phyloP scores from a whole-genome alignment of 2,113 vertebrate species.

The Notechis scutatus region DNA sequence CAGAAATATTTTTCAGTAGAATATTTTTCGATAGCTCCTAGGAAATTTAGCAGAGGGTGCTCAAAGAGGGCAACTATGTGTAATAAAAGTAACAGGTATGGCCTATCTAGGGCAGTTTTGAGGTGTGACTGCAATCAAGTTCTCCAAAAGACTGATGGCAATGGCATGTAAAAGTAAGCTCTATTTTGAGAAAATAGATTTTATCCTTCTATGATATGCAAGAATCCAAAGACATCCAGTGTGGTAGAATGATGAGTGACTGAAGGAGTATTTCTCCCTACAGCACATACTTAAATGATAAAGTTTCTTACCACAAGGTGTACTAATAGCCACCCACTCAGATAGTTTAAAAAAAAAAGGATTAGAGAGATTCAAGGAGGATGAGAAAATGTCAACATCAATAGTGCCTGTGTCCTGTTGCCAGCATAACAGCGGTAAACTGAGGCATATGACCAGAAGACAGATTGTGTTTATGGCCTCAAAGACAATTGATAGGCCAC shows the following conservation, averaged over 20 bases:
- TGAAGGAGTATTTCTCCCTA: background rate
- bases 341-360: background rate
- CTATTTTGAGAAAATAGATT: background rate
- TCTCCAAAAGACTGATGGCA: background rate
- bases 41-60: background rate
- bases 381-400: background rate
- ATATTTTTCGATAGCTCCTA: background rate
- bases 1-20: background rate
- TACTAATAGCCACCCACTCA: background rate
- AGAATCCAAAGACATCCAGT: background rate
- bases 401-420: background rate
- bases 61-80: background rate
- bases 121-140: background rate
- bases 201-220: background rate
- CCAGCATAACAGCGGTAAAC: background rate
- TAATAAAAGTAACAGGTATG: too few species aligned
- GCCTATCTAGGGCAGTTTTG: background rate
- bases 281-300: background rate
- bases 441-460: background rate
- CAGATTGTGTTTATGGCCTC: background rate
- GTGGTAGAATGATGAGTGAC: background rate
- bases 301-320: background rate
- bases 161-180: background rate
- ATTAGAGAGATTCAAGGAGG: background rate
- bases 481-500: background rate